Conservation (phyloP, 2,888 invertebrate species). For the Bhutanitis thaidina region DNA sequence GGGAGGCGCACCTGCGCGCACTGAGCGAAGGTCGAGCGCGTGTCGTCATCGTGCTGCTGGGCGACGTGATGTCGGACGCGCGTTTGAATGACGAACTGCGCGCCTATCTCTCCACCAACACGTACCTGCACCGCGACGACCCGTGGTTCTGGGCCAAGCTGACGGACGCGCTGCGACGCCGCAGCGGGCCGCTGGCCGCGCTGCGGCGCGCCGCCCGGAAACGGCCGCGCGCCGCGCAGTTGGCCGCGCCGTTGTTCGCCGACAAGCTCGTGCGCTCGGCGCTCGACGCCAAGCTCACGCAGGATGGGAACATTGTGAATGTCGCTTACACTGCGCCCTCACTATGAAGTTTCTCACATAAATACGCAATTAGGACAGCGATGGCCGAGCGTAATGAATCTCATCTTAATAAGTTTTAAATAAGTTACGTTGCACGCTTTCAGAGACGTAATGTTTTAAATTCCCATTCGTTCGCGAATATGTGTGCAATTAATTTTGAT, state of each 20-base stretch:
- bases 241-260: constrained; percentile 20
- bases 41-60: constrained; percentile 87
- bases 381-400: too few species aligned
- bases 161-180: constrained; percentile 83
- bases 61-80: constrained; percentile 79
- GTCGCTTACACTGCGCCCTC: constrained; percentile 13
- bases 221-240: constrained; percentile 21
- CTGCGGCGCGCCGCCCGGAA: constrained; percentile 17
- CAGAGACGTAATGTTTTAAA: too few species aligned
- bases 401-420: too few species aligned
- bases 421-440: too few species aligned
- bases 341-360: too few species aligned
- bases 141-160: constrained; percentile 91
- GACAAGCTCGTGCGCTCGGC: constrained; percentile 26
- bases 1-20: constrained; percentile 74
- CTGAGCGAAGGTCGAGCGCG: constrained; percentile 78
- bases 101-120: constrained; percentile 85
- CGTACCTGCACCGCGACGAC: constrained; percentile 90
- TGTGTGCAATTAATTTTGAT: too few species aligned
- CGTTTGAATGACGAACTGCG: constrained; percentile 82
- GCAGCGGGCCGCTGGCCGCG: constrained; percentile 20
- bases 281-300: constrained; percentile 7
- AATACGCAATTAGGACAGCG: too few species aligned
- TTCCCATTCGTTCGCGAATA: too few species aligned
- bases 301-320: neutral